Evolutionary conservation across 2,888 invertebrate genomes (phyloP), one percentile per base, ranked within the genome.

Genomic region (Nomada ferruginata): DNA sequence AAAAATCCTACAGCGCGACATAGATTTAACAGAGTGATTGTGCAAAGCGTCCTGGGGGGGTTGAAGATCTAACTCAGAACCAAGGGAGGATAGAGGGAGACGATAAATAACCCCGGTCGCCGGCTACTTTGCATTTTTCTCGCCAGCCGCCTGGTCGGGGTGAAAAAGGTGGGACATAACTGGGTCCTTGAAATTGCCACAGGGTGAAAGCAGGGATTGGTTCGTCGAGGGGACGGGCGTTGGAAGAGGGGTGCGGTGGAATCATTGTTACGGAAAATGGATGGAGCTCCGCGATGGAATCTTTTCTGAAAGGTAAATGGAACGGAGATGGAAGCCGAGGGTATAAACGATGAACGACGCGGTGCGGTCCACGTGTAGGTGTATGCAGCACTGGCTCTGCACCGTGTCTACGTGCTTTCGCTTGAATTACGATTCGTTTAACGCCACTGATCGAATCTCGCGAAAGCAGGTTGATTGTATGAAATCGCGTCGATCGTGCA

Each of bases 211-310:
- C 59, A 50, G 29, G 61, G 53, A 23, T 20, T 23, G 42, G 42
- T 26, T 52, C 23, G 42, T n/a, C 0, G 29, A n/a, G 20, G 66
- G 64, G 36, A 7, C 7, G 36, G 36, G 5, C 0, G 61, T 47
- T 47, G 73, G 20, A 29, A n/a, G 20, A 11, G 42, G 59, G 29
- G n/a, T 11, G 15, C 15, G 47, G 13, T 47, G 73, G 79, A 86
- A 85, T 89, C 89, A 91, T 91, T 89, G 88, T 89, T 87, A 87
- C 76, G 82, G 82, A 88, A 87, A 89, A 88, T 89, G 84, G 87
- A 86, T 85, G 87, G 78, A 84, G 86, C 78, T 59, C 71, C 50
- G 64, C 85, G 87, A 90, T 89, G 83, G 79, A 87, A 91, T 91
- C 90, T 90, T 89, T 64, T 87, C 82, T 78, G 83, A 66, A 76